Percentiles rank a stretch among this genome's conserved stretches.
phyloP scores from a whole-genome alignment of 1,140 invertebrate species.

The Caenorhabditis brenneri region DNA sequence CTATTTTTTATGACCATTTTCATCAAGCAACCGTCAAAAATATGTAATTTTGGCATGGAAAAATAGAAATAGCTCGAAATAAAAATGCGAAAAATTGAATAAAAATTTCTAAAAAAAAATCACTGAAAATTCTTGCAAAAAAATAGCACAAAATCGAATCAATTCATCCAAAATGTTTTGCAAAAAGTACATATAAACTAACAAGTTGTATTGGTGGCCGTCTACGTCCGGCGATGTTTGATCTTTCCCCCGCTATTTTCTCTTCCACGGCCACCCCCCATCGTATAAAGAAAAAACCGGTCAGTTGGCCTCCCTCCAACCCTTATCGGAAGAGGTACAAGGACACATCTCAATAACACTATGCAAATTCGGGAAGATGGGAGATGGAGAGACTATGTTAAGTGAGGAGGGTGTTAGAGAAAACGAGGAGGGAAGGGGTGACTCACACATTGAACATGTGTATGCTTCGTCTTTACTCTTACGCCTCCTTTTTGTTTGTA shows the following conservation, averaged over 20 bases:
- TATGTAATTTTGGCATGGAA: not conserved
- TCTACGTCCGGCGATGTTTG: not conserved
- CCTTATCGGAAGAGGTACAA: not conserved
- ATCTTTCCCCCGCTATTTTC: not conserved
- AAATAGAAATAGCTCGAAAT: not conserved
- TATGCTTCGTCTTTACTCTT: not conserved
- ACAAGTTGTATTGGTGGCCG: not conserved
- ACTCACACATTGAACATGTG: not conserved
- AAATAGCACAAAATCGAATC: not conserved
- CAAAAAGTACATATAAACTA: no score
- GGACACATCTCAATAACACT: not conserved
- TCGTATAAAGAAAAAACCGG: no score
- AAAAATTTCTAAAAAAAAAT: no score
- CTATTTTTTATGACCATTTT: not conserved
- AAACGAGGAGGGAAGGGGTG: not conserved
- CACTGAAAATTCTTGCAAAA: not conserved
- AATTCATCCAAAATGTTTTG: no score
- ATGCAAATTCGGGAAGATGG: constrained; percentile 10
- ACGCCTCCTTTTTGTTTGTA: no score
- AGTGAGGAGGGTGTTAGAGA: not conserved
- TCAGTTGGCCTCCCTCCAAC: not conserved
- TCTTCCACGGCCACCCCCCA: constrained; percentile 10
- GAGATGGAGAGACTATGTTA: not conserved
- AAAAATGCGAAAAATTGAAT: no score
- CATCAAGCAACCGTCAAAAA: not conserved